Base-by-base conservation (phyloP, 2,888 invertebrate genomes). In the Abrostola triplasia region DNA sequence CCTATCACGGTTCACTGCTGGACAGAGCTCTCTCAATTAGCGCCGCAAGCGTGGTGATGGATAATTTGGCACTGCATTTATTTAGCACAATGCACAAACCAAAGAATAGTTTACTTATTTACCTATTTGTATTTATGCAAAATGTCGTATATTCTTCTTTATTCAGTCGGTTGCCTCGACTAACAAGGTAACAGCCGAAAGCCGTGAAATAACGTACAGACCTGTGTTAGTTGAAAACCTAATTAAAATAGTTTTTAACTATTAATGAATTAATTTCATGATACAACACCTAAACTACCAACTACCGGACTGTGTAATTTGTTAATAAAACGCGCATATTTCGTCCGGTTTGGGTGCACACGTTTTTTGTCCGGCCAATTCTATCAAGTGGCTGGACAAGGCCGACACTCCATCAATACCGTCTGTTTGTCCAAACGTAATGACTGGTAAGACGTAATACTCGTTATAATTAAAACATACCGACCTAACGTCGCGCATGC, bases 311-410 rank as follows among this genome's bases (percentile, higher is more conserved):
- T 58, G 44, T 63, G 37, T 74, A 69, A 59, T 61, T 61, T 35
- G 41, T 68, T 73, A 47, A 61, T 75, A 49, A 70, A 65, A 70
- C 59, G 53, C 56, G 60, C 54, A 55, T 59, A 59, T 49, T 61
- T 67, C 54, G 40, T 50, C n/a, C 35, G 40, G 10, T 70, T 57
- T 38, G 38, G 6, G 13, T 61, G 49, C 50, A 44, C 42, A 42
- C 36, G 8, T 12, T 49, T 53, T 35, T 47, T 59, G 44, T 10
- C 12, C 64, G 0, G 48, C 54, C 60, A 55, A 63, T 66, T 76
- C 48, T 41, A 54, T 56, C 36, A 52, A 60, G 57, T 62, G 49
- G 13, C n/a, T n/a, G 7, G 50, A 53, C 66, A 71, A 71, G 77
- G 77, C 50, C 59, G 41, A 24, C 44, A 10, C 52, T 60, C 49